Evolutionary conservation across 2,888 invertebrate species (phyloP).

Genomic region (Sarcophaga caerulescens): DNA sequence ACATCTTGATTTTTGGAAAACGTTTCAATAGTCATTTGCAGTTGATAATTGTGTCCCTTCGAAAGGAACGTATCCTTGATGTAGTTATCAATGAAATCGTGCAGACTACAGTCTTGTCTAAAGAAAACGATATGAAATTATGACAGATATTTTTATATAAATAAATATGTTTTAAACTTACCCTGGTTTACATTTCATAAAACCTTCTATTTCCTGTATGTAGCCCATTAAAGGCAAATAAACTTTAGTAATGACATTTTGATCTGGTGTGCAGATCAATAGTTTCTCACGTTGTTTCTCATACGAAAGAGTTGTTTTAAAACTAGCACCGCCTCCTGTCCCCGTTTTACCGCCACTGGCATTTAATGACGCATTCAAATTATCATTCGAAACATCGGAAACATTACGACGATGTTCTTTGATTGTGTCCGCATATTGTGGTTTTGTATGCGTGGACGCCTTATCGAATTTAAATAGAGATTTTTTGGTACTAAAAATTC

Average conservation of each 20-base stretch:
- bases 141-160: too few relatives aligned
- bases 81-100: slow-evolving; percentile 92
- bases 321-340: slow-evolving; percentile 67
- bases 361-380: slow-evolving; percentile 70
- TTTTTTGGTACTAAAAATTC: slow-evolving; percentile 82
- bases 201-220: slow-evolving; percentile 90
- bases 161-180: slow-evolving; percentile 75
- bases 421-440: slow-evolving; percentile 5
- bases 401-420: slow-evolving; percentile 80
- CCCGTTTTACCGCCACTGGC: slow-evolving; percentile 68
- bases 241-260: slow-evolving; percentile 88
- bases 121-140: slow-evolving; percentile 30
- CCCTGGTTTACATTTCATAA: slow-evolving; percentile 84
- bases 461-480: slow-evolving; percentile 88
- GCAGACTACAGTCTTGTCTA: slow-evolving; percentile 88
- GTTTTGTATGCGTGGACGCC: slow-evolving; percentile 74
- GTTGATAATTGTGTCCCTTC: slow-evolving; percentile 85
- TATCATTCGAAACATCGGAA: slow-evolving; percentile 80
- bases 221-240: slow-evolving; percentile 92
- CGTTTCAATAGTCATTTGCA: slow-evolving; percentile 84
- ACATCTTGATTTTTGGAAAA: slow-evolving; percentile 89
- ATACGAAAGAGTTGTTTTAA: slow-evolving; percentile 62
- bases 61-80: slow-evolving; percentile 93
- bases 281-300: slow-evolving; percentile 82
- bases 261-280: slow-evolving; percentile 89